phyloP scores from a whole-genome alignment of 35 echinoderm and acorn worm genomes.

The Hemicentrotus pulcherrimus region DNA sequence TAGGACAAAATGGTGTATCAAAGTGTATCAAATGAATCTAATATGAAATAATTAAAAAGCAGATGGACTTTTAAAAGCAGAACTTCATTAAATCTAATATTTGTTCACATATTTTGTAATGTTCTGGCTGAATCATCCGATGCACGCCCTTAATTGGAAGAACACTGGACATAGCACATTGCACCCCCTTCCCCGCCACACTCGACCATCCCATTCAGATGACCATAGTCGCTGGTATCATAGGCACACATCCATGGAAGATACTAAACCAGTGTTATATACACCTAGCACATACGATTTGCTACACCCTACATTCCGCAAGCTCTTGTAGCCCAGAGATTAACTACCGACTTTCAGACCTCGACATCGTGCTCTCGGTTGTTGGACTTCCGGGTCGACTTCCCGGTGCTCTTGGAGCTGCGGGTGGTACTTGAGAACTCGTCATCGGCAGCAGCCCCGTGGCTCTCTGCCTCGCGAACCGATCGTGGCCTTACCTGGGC shows the following conservation, averaged over 20 bases:
- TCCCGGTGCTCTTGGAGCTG: constrained; percentile 57
- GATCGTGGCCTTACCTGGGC: constrained; percentile 62
- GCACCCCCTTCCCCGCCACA: neutral
- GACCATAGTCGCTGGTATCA: neutral
- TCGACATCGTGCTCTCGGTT: neutral
- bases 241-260: neutral
- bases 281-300: neutral
- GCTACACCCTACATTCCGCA: neutral
- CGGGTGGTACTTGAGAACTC: constrained; percentile 45
- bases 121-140: neutral
- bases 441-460: constrained; percentile 22
- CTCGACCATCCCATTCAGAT: neutral
- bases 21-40: too few species aligned
- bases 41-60: too few species aligned
- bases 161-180: too few species aligned
- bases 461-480: constrained; percentile 4
- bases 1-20: too few species aligned
- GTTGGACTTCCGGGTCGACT: constrained; percentile 34
- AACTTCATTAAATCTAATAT: too few species aligned
- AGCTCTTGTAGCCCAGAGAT: neutral
- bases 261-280: neutral
- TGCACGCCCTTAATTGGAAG: neutral
- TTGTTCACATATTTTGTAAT: neutral
- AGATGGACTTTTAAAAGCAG: too few species aligned
- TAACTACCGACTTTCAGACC: neutral